phyloP scores from a whole-genome alignment of 2,113 vertebrate genomes.

The Bothrops jararaca region DNA sequence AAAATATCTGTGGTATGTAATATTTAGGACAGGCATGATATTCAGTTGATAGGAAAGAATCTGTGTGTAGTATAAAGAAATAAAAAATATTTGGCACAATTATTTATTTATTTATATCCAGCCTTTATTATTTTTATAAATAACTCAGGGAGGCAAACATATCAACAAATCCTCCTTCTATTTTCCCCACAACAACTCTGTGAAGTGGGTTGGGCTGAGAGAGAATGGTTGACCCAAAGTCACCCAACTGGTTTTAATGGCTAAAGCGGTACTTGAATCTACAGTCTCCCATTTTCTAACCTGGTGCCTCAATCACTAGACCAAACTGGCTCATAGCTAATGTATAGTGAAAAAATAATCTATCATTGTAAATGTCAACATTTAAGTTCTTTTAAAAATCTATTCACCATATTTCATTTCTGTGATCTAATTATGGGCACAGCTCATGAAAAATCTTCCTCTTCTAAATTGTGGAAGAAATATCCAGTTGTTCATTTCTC shows the following conservation, averaged over 20 bases:
- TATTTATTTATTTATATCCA: not conserved
- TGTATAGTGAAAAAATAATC: not conserved
- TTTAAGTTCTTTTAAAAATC: not conserved
- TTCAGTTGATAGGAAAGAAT: not conserved
- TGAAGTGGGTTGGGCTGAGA: not conserved
- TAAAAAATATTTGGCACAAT: not conserved
- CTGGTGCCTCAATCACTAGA: not conserved
- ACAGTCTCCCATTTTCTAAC: not conserved
- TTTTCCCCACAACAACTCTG: not conserved
- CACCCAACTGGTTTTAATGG: not conserved
- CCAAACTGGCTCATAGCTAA: not conserved
- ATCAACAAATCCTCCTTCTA: not conserved
- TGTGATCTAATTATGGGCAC: not conserved
- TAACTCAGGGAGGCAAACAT: not conserved
- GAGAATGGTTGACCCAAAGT: not conserved
- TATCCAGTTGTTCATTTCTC: not conserved
- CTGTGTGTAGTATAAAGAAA: not conserved
- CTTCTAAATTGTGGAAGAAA: not conserved
- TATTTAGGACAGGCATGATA: not conserved
- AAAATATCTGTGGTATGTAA: slow-evolving; percentile 86
- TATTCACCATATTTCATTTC: not conserved
- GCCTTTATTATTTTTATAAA: not conserved
- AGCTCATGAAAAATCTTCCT: not conserved
- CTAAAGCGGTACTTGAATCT: not conserved
- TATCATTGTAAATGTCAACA: not conserved